Evolutionary conservation across 2,113 vertebrate genomes (phyloP).

Genomic region (Hemicordylus capensis): DNA sequence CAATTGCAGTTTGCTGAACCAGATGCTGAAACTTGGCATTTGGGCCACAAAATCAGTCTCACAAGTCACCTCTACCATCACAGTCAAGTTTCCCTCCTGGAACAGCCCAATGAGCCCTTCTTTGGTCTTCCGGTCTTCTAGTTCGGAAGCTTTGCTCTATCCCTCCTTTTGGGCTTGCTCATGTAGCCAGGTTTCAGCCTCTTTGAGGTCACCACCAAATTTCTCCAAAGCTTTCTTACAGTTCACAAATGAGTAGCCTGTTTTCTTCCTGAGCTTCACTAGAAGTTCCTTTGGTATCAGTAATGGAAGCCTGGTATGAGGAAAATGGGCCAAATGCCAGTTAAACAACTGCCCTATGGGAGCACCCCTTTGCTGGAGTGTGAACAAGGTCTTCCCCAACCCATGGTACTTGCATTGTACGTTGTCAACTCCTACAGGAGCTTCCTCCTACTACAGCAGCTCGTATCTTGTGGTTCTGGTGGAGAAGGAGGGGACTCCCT

Average conservation of each 20-base stretch:
- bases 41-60: constrained; percentile 92
- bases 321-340: not conserved
- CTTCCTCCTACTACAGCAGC: no score
- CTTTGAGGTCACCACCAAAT: constrained; percentile 79
- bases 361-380: no score
- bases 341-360: constrained; percentile 38
- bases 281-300: constrained; percentile 83
- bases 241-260: constrained; percentile 89
- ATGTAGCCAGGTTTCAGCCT: constrained; percentile 85
- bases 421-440: no score
- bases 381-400: no score
- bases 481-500: no score
- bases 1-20: constrained; percentile 82
- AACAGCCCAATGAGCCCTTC: constrained; percentile 89
- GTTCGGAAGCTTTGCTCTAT: constrained; percentile 86
- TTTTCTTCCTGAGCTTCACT: constrained; percentile 83
- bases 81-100: constrained; percentile 74
- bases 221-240: constrained; percentile 89
- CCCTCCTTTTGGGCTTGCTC: constrained; percentile 89
- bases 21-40: constrained; percentile 89
- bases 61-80: constrained; percentile 93
- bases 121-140: constrained; percentile 82
- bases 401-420: no score
- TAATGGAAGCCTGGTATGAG: constrained; percentile 50
- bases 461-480: no score